Evolutionary conservation across 2,113 vertebrate species (phyloP).

Genomic region (Dermatemys mawii): DNA sequence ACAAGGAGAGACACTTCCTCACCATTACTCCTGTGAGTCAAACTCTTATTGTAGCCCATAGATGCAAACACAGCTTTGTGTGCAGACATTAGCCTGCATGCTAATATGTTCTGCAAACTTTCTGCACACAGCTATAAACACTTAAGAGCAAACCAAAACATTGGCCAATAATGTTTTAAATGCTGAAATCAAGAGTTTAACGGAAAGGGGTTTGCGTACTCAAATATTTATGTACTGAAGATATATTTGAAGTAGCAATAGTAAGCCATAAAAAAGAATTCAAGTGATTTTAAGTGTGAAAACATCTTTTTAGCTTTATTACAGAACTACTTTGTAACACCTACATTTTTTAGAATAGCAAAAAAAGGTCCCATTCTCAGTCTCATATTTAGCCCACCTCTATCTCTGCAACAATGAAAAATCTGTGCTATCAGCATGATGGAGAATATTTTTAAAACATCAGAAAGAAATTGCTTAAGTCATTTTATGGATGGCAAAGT

Average conservation of each 20-base stretch:
- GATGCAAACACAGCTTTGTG: neutral
- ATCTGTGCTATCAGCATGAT: neutral
- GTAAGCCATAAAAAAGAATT: neutral
- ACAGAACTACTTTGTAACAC: neutral
- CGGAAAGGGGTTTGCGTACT: neutral
- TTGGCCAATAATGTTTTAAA: neutral
- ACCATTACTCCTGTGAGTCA: neutral
- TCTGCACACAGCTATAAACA: neutral
- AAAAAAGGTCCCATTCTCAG: neutral
- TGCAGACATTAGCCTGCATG: neutral
- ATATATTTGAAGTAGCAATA: neutral
- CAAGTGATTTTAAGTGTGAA: slow-evolving; percentile 3
- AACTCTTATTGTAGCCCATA: neutral
- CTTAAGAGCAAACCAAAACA: neutral
- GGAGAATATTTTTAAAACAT: neutral
- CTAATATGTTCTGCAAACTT: neutral
- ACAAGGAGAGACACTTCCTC: neutral
- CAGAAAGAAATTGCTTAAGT: neutral
- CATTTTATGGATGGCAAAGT: neutral
- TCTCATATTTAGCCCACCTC: neutral
- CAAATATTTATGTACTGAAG: neutral
- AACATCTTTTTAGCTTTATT: neutral
- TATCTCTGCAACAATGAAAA: neutral
- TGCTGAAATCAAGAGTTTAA: neutral
- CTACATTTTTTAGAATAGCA: neutral